Percentiles rank a stretch among this genome's conserved stretches.
These are phyloP conservation scores for Tokudaia muenninki DNA, from an alignment of 2,797 vertebrate genomes.

Conservation along the genomic window DNA sequence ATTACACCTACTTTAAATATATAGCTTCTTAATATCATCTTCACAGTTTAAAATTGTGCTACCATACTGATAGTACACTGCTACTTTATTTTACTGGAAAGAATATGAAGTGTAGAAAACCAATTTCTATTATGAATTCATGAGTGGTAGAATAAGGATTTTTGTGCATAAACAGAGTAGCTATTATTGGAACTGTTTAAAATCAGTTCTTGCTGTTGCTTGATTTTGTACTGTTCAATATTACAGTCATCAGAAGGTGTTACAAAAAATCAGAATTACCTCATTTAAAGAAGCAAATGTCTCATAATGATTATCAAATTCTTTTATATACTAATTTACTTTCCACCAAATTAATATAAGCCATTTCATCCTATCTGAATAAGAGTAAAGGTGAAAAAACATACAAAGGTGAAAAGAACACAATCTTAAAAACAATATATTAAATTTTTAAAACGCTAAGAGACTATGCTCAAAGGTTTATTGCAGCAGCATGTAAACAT, in stretches of 20 bases:
- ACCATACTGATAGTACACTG: not conserved
- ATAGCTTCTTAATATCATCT: not conserved
- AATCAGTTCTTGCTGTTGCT: not conserved
- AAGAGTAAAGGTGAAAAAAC: not conserved
- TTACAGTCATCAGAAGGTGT: not conserved
- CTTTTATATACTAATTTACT: not conserved
- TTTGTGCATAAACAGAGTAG: not conserved
- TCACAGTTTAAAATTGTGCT: not conserved
- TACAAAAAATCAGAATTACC: not conserved
- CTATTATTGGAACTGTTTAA: not conserved
- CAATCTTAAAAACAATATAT: not conserved
- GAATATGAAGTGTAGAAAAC: not conserved
- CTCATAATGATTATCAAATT: not conserved
- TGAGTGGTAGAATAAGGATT: not conserved
- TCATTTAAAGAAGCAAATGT: not conserved
- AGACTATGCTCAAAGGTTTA: not conserved
- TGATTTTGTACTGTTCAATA: not conserved
- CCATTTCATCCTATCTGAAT: not conserved
- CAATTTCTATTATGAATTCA: not conserved
- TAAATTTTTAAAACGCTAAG: not conserved
- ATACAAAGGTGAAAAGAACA: not conserved
- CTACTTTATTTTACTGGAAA: not conserved
- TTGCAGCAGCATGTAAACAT: not conserved
- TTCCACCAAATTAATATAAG: not conserved
- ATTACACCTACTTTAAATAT: not conserved